phyloP scores from a whole-genome alignment of 1,140 invertebrate species.

The Schmidtea mediterranea region DNA sequence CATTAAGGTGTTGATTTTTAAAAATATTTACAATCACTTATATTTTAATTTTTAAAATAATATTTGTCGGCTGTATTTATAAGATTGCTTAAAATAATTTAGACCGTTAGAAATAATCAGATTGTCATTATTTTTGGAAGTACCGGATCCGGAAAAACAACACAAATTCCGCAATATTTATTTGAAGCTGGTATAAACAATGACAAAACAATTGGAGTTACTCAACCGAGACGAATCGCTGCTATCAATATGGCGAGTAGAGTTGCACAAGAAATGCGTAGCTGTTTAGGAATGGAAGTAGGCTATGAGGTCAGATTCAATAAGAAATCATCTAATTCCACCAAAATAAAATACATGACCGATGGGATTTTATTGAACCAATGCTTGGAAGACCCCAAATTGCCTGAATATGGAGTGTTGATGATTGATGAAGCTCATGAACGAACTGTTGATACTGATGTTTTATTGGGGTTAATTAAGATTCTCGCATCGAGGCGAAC shows the following conservation, averaged over 20 bases:
- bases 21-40: no score
- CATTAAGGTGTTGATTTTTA: no score
- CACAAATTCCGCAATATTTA: slow-evolving; percentile 37
- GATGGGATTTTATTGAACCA: slow-evolving; percentile 86
- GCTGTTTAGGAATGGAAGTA: slow-evolving; percentile 43
- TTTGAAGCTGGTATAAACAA: slow-evolving; percentile 86
- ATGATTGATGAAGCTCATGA: slow-evolving; percentile 99
- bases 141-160: slow-evolving; percentile 50
- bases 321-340: slow-evolving; percentile 67
- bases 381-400: slow-evolving; percentile 65
- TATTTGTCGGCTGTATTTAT: no score
- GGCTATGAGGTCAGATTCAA: slow-evolving; percentile 98
- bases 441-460: slow-evolving; percentile 80
- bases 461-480: slow-evolving; percentile 77
- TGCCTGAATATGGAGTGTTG: slow-evolving; percentile 76
- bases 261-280: slow-evolving; percentile 86
- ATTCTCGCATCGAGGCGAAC: slow-evolving; percentile 49
- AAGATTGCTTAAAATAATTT: no score
- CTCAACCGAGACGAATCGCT: slow-evolving; percentile 64
- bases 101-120: no score
- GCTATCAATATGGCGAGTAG: slow-evolving; percentile 97
- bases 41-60: no score
- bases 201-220: slow-evolving; percentile 77
- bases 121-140: no score
- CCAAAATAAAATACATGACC: slow-evolving; percentile 95